Conservation (phyloP, 2,797 vertebrate species). For the Sciurus carolinensis region DNA sequence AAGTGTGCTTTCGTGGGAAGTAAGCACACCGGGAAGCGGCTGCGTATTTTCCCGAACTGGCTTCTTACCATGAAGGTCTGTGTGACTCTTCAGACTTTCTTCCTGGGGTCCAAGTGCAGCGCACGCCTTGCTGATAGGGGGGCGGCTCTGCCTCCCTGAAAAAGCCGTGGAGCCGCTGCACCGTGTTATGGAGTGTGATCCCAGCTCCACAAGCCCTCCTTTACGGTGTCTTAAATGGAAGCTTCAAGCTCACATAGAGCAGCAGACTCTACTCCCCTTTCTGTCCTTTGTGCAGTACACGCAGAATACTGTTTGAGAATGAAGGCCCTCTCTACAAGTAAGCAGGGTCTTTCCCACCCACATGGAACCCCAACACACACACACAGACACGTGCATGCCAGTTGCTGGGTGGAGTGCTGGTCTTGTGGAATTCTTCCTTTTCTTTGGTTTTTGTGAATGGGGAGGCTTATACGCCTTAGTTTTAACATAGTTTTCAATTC, state of each 20-base stretch:
- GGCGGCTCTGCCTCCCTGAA: conserved; percentile 12
- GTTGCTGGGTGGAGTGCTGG: neutral
- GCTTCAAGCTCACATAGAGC: conserved; percentile 81
- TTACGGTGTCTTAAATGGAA: conserved; percentile 84
- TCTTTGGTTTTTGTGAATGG: conserved; percentile 85
- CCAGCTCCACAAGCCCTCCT: conserved; percentile 74
- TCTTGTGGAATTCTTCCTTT: conserved; percentile 80
- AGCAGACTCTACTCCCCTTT: conserved; percentile 82
- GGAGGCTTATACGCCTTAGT: conserved; percentile 78
- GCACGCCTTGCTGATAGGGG: conserved; percentile 65
- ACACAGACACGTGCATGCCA: neutral
- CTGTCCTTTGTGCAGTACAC: conserved; percentile 71
- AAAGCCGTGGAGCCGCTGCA: conserved; percentile 37
- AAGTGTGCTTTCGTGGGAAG: conserved; percentile 89
- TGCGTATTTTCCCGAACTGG: conserved; percentile 85
- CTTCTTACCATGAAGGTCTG: conserved; percentile 80
- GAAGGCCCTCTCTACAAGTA: conserved; percentile 69
- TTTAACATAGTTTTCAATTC: conserved; percentile 75
- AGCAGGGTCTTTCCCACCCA: neutral
- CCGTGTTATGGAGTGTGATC: conserved; percentile 81
- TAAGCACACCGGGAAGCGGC: conserved; percentile 84
- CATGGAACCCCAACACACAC: neutral
- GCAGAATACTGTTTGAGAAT: conserved; percentile 80
- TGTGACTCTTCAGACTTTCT: conserved; percentile 86
- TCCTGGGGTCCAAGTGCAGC: conserved; percentile 72